Base-by-base conservation (phyloP, 2,113 vertebrate genomes). In the Limnothrissa miodon region DNA sequence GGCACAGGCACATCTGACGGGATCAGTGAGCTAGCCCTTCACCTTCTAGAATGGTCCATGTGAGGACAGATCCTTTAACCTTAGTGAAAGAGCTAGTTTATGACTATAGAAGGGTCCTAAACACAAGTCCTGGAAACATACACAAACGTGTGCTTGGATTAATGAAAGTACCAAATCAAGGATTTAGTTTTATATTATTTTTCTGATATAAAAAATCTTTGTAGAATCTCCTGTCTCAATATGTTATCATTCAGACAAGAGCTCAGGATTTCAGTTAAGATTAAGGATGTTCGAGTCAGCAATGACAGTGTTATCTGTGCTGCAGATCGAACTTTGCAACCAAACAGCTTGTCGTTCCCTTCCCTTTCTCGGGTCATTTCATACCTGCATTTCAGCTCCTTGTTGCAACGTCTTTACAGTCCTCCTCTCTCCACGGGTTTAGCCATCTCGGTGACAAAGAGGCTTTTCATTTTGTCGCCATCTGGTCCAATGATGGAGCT, bases 381-480 rank as follows among this genome's bases (percentile, higher is more conserved):
- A 44, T 81, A 46, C 59, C 66, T 39, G 6, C 1, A 10, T 53
- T 44, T 39, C 56, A 9, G 44, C 66, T 79, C 46, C 74, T 80
- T 33, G 80, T 51, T 15, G 8, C 1, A 4, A 74, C 29, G 36
- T 19, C 13, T 74, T 33, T 29, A 36, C 33, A 13, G 29, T 13
- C 15, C 19, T 2, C 11, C 33, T 5, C 13, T 36, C 66, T 74
- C 13, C 66, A 3, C 66, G 15, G 66, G 70, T 80, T 78, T 46
- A 78, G 78, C 80, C 46, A 7, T 53, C 51, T 74, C 81, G 82
- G 81, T 86, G 48, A 83, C 85, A 56, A 80, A 45, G 44, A 80
- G 46, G 56, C 62, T 86, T 66, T 83, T 81, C 23, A 85, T 85
- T 85, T 80, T 42, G 59, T 78, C 33, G 17, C 82, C 85, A 86